Conservation (phyloP, 1,140 invertebrate genomes). For the Saxidomus purpurata region DNA sequence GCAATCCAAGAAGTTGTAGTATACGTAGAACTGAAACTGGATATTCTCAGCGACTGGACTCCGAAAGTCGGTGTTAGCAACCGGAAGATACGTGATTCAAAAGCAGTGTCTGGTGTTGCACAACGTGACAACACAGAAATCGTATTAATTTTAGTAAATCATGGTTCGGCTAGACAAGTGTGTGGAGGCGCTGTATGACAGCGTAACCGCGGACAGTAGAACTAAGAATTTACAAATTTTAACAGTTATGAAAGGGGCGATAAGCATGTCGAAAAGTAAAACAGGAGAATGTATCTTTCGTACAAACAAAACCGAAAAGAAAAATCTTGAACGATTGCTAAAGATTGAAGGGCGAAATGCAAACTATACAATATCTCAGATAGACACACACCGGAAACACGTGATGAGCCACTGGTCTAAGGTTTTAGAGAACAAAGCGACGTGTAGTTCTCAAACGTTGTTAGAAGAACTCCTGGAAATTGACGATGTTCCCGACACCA, state of each 20-base stretch:
- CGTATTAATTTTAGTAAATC: background rate
- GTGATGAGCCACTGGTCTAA: slow-evolving; percentile 71
- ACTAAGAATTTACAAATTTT: slow-evolving; percentile 68
- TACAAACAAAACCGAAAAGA: slow-evolving; percentile 73
- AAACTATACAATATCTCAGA: slow-evolving; percentile 50
- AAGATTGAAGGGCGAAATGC: slow-evolving; percentile 60
- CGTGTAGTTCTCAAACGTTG: slow-evolving; percentile 60
- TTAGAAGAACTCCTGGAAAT: slow-evolving; percentile 63
- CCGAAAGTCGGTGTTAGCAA: too few relatives aligned
- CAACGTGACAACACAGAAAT: too few relatives aligned
- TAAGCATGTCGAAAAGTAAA: slow-evolving; percentile 71
- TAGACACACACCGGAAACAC: slow-evolving; percentile 68
- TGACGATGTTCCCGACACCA: background rate
- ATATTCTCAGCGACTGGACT: too few relatives aligned
- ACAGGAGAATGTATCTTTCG: slow-evolving; percentile 73
- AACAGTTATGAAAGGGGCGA: slow-evolving; percentile 71
- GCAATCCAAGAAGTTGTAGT: too few relatives aligned
- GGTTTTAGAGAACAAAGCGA: slow-evolving; percentile 69
- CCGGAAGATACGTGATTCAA: too few relatives aligned
- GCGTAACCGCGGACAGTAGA: slow-evolving; percentile 63
- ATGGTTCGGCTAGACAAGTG: slow-evolving; percentile 68
- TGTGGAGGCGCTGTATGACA: slow-evolving; percentile 71
- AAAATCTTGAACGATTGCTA: slow-evolving; percentile 62
- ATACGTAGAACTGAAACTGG: too few relatives aligned
- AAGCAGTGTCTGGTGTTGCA: too few relatives aligned